These are phyloP conservation scores for Hemiprocne comata DNA, from an alignment of 2,113 vertebrate genomes.

Conservation along the genomic window DNA sequence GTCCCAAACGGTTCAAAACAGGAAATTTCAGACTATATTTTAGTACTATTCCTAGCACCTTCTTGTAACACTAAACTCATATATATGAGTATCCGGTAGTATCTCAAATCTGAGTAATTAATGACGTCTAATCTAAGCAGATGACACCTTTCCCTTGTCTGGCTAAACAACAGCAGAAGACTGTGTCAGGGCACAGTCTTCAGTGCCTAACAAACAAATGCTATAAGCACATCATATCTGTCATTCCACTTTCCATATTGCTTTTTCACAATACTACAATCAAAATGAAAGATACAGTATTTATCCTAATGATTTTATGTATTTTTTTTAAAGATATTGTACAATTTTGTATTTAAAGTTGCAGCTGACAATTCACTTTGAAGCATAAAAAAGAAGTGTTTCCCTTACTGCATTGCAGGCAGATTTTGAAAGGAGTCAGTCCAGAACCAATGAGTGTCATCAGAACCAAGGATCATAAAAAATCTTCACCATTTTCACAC, in stretches of 20 bases:
- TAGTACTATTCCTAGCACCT: not conserved
- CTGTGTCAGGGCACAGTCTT: not conserved
- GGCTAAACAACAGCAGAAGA: not conserved
- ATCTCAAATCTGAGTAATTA: not conserved
- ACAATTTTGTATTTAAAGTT: not conserved
- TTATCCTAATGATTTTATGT: not conserved
- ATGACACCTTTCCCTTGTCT: not conserved
- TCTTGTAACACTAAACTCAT: not conserved
- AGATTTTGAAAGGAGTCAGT: not conserved
- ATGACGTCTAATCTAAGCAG: not conserved
- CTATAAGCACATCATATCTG: not conserved
- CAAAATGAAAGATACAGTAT: not conserved
- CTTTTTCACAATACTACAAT: not conserved
- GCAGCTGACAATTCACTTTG: not conserved
- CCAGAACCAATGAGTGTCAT: not conserved
- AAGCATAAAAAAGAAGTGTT: not conserved
- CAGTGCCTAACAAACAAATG: not conserved
- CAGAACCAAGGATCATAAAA: not conserved
- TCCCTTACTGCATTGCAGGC: not conserved
- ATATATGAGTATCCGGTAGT: not conserved
- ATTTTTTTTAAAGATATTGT: not conserved
- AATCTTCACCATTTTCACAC: not conserved
- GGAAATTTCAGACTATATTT: not conserved
- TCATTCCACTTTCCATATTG: not conserved
- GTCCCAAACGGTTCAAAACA: not conserved